Conservation (phyloP, 2,888 invertebrate species). For the Apodemia hepburni region DNA sequence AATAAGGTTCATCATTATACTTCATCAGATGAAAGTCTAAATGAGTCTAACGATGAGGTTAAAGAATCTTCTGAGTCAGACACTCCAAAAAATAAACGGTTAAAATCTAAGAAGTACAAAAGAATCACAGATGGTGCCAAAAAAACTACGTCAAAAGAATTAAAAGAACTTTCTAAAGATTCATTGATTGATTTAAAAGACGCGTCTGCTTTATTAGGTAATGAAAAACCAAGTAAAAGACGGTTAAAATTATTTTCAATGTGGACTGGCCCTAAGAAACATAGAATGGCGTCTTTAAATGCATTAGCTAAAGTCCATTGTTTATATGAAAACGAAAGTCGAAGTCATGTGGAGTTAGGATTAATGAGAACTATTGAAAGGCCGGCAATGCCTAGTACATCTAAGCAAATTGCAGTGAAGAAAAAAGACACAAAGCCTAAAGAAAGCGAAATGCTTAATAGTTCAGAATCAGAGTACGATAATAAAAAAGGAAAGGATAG, state of each 20-base stretch:
- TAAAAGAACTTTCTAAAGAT: constrained; percentile 71
- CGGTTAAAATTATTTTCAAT: constrained; percentile 83
- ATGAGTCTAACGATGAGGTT: constrained; percentile 67
- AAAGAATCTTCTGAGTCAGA: constrained; percentile 69
- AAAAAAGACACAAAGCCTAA: constrained; percentile 67
- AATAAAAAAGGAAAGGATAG: constrained; percentile 59
- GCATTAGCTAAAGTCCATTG: constrained; percentile 95
- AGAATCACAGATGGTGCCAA: constrained; percentile 60
- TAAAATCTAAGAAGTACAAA: constrained; percentile 65
- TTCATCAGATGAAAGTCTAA: constrained; percentile 69
- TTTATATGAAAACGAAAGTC: constrained; percentile 92
- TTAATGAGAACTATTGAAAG: constrained; percentile 71
- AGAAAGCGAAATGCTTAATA: constrained; percentile 63
- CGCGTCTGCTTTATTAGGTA: constrained; percentile 50
- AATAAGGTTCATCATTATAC: constrained; percentile 55
- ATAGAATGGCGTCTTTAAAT: constrained; percentile 93
- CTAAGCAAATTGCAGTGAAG: constrained; percentile 63
- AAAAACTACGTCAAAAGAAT: constrained; percentile 61
- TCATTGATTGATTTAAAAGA: constrained; percentile 67
- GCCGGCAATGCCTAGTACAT: constrained; percentile 73
- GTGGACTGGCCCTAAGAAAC: constrained; percentile 89
- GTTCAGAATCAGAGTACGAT: constrained; percentile 74
- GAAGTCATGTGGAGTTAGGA: constrained; percentile 84
- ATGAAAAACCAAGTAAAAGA: constrained; percentile 66
- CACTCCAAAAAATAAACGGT: constrained; percentile 54